phyloP scores from a whole-genome alignment of 2,113 vertebrate genomes.

The Protobothrops mucrosquamatus region DNA sequence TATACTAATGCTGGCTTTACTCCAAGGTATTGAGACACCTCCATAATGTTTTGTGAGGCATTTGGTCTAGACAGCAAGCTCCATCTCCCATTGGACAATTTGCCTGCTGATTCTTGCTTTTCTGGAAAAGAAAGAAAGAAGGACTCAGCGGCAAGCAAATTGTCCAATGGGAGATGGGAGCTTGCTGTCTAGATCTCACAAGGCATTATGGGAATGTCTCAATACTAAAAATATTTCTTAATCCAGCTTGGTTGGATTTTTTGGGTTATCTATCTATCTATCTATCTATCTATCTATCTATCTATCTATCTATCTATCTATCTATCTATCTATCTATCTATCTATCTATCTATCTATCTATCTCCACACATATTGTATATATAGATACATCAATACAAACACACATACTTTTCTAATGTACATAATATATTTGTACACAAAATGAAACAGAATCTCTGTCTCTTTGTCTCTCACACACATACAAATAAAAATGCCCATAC shows the following conservation, averaged over 20 bases:
- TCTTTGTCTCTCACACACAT: background rate
- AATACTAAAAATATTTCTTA: background rate
- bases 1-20: background rate
- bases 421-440: background rate
- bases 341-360: no score
- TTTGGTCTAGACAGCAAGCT: background rate
- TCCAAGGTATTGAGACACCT: background rate
- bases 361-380: background rate
- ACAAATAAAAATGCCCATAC: background rate
- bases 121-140: no score
- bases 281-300: no score
- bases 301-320: no score
- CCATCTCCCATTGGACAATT: background rate
- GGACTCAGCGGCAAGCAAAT: background rate
- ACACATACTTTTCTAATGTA: background rate
- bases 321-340: no score
- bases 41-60: background rate
- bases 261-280: no score
- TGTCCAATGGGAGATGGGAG: background rate
- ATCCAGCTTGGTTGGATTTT: background rate
- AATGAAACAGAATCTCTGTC: background rate
- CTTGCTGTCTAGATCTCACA: background rate
- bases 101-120: no score
- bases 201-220: background rate
- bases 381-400: background rate